phyloP scores from a whole-genome alignment of 2,797 vertebrate genomes.

The Alosa sapidissima region DNA sequence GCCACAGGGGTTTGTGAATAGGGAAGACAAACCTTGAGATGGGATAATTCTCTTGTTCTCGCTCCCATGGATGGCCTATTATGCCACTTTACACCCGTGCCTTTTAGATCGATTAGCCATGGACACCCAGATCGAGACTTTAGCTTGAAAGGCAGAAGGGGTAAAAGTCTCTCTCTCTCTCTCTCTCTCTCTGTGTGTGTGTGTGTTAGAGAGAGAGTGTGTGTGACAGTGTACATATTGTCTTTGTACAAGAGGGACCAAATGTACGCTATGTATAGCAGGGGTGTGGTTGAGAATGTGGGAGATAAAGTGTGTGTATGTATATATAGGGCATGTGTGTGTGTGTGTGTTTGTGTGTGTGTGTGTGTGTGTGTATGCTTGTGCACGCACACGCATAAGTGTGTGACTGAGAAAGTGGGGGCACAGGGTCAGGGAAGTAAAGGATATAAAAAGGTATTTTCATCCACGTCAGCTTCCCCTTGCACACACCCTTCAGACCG shows the following conservation, averaged over 20 bases:
- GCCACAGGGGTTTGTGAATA: constrained; percentile 76
- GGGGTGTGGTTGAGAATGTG: constrained; percentile 30
- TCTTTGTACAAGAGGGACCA: neutral
- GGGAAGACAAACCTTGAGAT: constrained; percentile 76
- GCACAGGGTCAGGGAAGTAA: neutral
- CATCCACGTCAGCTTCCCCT: constrained; percentile 8
- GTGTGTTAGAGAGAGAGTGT: neutral
- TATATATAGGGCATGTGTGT: neutral
- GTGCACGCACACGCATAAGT: neutral
- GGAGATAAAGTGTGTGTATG: constrained; percentile 29
- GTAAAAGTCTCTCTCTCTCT: neutral
- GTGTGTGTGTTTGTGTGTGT: neutral
- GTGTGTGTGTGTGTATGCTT: neutral
- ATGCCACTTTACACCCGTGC: constrained; percentile 55
- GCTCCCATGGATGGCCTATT: constrained; percentile 62
- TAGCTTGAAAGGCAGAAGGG: constrained; percentile 32
- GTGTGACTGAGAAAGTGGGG: constrained; percentile 7
- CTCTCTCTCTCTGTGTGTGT: neutral
- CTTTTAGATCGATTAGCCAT: constrained; percentile 56
- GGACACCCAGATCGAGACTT: constrained; percentile 53
- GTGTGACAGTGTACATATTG: constrained; percentile 3
- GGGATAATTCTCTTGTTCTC: constrained; percentile 73
- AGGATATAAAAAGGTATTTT: constrained; percentile 9
- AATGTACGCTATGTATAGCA: neutral
- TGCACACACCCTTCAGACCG: neutral